These are phyloP conservation scores for Anoplophora glabripennis DNA, from an alignment of 1,140 invertebrate genomes.

Conservation along the genomic window DNA sequence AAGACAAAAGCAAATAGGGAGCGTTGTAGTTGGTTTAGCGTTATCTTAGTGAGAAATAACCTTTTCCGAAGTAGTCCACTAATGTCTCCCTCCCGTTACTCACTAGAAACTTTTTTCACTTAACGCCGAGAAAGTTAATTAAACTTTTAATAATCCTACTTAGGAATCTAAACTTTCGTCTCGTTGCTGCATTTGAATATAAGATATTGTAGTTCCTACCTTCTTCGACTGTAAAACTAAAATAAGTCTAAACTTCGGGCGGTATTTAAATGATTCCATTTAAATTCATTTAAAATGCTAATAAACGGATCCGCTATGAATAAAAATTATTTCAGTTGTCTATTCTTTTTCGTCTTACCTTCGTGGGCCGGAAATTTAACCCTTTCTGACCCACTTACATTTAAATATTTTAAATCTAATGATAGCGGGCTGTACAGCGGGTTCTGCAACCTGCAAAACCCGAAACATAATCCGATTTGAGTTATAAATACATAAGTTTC, in stretches of 20 bases:
- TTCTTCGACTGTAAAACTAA: constrained; percentile 33
- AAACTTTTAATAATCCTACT: too few relatives aligned
- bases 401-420: constrained; percentile 10
- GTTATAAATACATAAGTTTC: too few relatives aligned
- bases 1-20: too few relatives aligned
- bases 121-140: too few relatives aligned
- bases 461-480: too few relatives aligned
- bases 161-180: too few relatives aligned
- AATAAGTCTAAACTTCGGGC: constrained; percentile 32
- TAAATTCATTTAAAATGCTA: constrained; percentile 47
- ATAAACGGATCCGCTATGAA: constrained; percentile 41
- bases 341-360: constrained; percentile 25
- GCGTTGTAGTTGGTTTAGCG: too few relatives aligned
- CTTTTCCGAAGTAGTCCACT: too few relatives aligned
- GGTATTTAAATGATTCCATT: constrained; percentile 40
- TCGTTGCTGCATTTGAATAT: too few relatives aligned
- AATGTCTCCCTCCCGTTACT: too few relatives aligned
- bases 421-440: neutral
- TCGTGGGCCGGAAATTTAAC: constrained; percentile 2
- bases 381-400: constrained; percentile 4
- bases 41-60: too few relatives aligned
- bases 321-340: constrained; percentile 38
- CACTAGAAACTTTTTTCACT: too few relatives aligned
- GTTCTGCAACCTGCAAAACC: neutral
- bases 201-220: constrained; percentile 1